phyloP scores from a whole-genome alignment of 1,140 invertebrate species.

The Drosophila cardini region DNA sequence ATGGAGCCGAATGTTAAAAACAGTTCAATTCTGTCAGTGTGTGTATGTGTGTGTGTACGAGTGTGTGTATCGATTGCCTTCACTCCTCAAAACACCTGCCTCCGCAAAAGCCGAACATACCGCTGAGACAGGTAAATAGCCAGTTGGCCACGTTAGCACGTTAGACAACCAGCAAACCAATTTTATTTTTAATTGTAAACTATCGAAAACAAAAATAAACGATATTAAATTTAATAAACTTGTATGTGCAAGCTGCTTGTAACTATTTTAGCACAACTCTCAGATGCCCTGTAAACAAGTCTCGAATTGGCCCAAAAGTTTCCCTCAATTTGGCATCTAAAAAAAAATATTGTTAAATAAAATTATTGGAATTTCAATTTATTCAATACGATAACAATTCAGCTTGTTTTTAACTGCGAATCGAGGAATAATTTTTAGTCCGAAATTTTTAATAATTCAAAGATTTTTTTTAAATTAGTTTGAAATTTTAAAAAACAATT shows the following conservation, averaged over 20 bases:
- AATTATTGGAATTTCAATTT: conserved; percentile 18
- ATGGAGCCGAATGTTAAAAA: conserved; percentile 27
- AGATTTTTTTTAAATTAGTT: no score
- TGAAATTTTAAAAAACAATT: no score
- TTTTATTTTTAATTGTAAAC: conserved; percentile 43
- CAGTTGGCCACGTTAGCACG: conserved; percentile 8
- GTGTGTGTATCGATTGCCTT: conserved; percentile 20
- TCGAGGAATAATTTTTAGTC: no score
- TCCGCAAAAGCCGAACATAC: conserved; percentile 9
- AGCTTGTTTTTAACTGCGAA: background rate
- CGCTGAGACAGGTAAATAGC: conserved; percentile 9
- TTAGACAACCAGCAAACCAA: conserved; percentile 28
- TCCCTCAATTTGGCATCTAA: conserved; percentile 1
- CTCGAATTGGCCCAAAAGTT: conserved; percentile 1
- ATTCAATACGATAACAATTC: background rate
- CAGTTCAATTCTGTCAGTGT: conserved; percentile 5
- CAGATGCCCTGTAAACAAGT: conserved; percentile 23
- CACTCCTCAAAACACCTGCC: conserved; percentile 25
- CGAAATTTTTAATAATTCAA: no score
- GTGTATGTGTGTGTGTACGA: background rate
- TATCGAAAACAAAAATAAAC: conserved; percentile 32
- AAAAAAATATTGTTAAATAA: conserved; percentile 40
- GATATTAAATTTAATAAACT: conserved; percentile 19
- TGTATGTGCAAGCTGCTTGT: conserved; percentile 5
- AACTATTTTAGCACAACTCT: conserved; percentile 11